Evolutionary conservation across 2,797 vertebrate genomes (phyloP).

Genomic region (Esox masquinongy): DNA sequence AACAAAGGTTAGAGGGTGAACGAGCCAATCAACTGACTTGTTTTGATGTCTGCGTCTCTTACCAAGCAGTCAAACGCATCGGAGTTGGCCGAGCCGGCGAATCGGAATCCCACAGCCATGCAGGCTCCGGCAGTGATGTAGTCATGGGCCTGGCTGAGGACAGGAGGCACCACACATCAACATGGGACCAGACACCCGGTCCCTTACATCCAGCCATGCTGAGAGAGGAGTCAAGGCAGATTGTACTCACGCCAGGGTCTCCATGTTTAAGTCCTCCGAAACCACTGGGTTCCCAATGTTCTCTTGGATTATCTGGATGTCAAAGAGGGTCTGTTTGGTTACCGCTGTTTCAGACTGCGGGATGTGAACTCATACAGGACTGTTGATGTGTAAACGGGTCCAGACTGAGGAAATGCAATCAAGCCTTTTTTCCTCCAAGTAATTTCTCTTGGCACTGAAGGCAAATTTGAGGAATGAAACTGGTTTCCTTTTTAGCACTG

Average conservation of each 20-base stretch:
- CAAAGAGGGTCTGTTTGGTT: background rate
- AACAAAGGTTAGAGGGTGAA: background rate
- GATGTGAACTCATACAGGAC: background rate
- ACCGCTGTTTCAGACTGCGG: background rate
- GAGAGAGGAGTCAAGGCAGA: background rate
- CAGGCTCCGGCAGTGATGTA: slow-evolving; percentile 97
- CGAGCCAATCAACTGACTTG: background rate
- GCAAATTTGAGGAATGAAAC: background rate
- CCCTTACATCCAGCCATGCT: background rate
- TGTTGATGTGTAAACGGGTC: background rate
- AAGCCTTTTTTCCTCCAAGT: background rate
- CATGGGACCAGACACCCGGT: background rate
- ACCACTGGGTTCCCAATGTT: slow-evolving; percentile 84
- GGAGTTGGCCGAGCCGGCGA: slow-evolving; percentile 94
- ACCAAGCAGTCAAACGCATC: slow-evolving; percentile 97
- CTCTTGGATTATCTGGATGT: slow-evolving; percentile 88
- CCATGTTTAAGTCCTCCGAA: slow-evolving; percentile 93
- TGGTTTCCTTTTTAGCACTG: background rate
- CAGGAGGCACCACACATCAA: background rate
- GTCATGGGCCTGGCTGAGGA: slow-evolving; percentile 91
- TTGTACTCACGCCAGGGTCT: slow-evolving; percentile 90
- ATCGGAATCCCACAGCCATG: slow-evolving; percentile 92
- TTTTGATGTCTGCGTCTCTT: slow-evolving; percentile 35
- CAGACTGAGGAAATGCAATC: background rate
- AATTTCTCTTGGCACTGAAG: background rate